phyloP scores from a whole-genome alignment of 2,888 invertebrate genomes.

The Pyrrhosoma nymphula region DNA sequence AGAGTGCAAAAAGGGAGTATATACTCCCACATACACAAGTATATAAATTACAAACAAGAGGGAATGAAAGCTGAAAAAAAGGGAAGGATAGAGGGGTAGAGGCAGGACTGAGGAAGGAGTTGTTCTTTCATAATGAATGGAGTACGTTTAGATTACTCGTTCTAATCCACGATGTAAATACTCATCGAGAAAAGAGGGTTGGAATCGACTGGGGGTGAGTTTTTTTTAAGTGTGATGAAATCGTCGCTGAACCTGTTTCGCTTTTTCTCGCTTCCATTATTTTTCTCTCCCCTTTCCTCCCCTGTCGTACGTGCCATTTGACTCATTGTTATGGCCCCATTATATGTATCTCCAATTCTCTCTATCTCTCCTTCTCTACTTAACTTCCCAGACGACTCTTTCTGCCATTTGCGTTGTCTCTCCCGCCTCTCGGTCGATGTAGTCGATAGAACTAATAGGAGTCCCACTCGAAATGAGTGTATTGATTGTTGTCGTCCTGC shows the following conservation, averaged over 20 bases:
- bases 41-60: neutral
- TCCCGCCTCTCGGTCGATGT: neutral
- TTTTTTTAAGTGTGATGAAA: conserved; percentile 16
- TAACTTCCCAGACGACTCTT: too few relatives aligned
- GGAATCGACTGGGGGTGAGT: neutral
- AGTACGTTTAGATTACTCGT: conserved; percentile 15
- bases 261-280: neutral
- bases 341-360: neutral
- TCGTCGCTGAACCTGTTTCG: conserved; percentile 28
- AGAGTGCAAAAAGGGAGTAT: neutral
- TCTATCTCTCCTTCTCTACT: neutral
- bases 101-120: neutral
- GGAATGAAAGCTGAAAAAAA: neutral
- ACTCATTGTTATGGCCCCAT: neutral
- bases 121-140: conserved; percentile 38
- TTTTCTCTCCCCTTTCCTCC: neutral
- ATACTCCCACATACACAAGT: neutral
- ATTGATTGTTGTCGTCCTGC: neutral
- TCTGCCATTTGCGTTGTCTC: neutral
- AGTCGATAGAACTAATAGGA: neutral
- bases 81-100: neutral
- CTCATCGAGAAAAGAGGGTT: neutral
- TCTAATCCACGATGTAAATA: conserved; percentile 14
- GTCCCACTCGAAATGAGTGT: neutral
- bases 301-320: neutral